Conservation (phyloP, 2,888 invertebrate species). For the Rugalucina vietnamica region DNA sequence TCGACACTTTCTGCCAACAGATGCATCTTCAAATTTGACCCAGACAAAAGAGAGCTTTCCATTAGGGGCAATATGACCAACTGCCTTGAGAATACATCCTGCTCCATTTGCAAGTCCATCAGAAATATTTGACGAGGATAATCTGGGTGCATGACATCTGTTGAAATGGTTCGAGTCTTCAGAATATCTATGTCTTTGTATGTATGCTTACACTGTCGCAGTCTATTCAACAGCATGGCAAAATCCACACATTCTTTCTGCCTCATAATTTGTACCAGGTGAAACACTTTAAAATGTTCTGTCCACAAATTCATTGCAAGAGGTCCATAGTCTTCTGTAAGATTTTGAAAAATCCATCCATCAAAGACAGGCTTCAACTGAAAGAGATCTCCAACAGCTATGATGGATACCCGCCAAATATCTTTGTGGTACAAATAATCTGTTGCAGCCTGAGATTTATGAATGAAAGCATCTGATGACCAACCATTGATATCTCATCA, state of each 20-base stretch:
- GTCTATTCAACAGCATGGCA: neutral
- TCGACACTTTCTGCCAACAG: neutral
- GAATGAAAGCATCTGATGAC: neutral
- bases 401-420: neutral
- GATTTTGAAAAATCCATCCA: neutral
- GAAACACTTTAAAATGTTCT: neutral
- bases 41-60: neutral
- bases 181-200: neutral
- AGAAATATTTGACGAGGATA: neutral
- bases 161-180: neutral
- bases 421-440: too few relatives aligned
- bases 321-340: neutral
- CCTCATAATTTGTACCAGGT: neutral
- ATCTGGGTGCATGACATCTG: neutral
- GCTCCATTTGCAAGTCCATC: neutral
- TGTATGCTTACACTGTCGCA: neutral
- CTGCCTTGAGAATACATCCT: neutral
- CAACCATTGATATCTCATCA: neutral
- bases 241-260: neutral
- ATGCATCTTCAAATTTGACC: neutral
- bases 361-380: neutral
- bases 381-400: neutral
- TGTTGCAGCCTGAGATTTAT: neutral
- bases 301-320: neutral
- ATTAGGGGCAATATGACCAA: neutral